Conservation (phyloP, 2,113 vertebrate species). For the Colius striatus region DNA sequence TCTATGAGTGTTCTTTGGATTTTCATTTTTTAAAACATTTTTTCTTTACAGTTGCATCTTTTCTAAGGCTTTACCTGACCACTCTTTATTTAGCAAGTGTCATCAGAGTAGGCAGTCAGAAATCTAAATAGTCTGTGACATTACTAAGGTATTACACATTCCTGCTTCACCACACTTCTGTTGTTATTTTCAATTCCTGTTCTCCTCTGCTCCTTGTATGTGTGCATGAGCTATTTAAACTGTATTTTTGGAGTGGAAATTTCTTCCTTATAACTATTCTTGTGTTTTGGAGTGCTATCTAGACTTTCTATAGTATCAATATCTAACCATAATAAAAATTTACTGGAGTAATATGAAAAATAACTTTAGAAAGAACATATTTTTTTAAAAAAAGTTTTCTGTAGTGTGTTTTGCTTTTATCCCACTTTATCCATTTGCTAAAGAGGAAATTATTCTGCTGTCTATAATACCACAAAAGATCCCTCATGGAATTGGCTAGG, state of each 20-base stretch:
- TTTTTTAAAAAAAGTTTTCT: too few relatives aligned
- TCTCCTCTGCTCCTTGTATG: background rate
- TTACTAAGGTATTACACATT: background rate
- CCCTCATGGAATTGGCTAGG: background rate
- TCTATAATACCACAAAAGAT: background rate
- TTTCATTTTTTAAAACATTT: rapidly evolving
- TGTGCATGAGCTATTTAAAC: background rate
- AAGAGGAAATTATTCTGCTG: background rate
- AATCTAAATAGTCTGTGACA: background rate
- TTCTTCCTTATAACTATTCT: background rate
- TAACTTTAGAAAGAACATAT: background rate
- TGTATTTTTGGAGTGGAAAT: background rate
- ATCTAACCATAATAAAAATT: background rate
- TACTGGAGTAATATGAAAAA: background rate
- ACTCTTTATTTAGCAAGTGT: background rate
- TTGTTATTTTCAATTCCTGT: background rate
- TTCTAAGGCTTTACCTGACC: background rate
- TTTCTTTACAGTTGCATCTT: background rate
- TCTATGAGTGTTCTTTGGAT: background rate
- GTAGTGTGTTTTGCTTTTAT: background rate
- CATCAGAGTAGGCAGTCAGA: background rate
- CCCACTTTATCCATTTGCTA: background rate
- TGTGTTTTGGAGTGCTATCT: background rate
- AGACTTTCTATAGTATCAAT: background rate
- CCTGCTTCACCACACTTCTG: background rate